A percentile compares a stretch with the other conserved stretches of the same genome.
Evolutionary conservation across 2,113 vertebrate genomes (phyloP).

Genomic region (Nerophis lumbriciformis): DNA sequence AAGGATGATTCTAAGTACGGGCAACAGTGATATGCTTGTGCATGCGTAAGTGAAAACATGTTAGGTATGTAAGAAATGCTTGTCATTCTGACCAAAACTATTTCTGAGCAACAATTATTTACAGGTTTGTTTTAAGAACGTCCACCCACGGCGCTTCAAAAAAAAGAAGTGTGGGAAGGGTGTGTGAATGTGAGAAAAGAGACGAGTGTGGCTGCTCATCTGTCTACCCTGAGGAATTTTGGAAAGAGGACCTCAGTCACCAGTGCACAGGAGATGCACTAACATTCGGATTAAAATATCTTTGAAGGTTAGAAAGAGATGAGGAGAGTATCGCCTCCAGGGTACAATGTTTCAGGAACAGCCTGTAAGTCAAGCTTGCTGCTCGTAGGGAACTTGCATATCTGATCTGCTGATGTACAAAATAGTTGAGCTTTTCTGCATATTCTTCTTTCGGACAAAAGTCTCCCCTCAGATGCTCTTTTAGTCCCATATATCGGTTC

Average conservation of each 20-base stretch:
- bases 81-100: neutral
- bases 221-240: conserved; percentile 30
- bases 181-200: conserved; percentile 16
- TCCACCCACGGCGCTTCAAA: conserved; percentile 6
- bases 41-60: neutral
- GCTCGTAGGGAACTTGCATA: conserved; percentile 17
- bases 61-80: neutral
- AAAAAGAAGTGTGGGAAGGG: conserved; percentile 3
- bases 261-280: conserved; percentile 25
- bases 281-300: conserved; percentile 46
- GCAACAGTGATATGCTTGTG: neutral
- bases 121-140: neutral
- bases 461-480: no score
- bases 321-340: conserved; percentile 10
- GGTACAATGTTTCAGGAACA: conserved; percentile 10
- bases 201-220: conserved; percentile 15
- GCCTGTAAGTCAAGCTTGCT: conserved; percentile 20
- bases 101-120: conserved; percentile 3
- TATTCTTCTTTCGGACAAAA: neutral
- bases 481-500: no score
- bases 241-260: conserved; percentile 36
- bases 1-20: no score
- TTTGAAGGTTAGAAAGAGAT: conserved; percentile 25
- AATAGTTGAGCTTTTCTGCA: neutral
- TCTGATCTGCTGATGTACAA: neutral